A percentile compares a stretch with the other conserved stretches of the same genome.
Conservation (phyloP, 2,113 vertebrate genomes). For the Psammodynastes pulverulentus region DNA sequence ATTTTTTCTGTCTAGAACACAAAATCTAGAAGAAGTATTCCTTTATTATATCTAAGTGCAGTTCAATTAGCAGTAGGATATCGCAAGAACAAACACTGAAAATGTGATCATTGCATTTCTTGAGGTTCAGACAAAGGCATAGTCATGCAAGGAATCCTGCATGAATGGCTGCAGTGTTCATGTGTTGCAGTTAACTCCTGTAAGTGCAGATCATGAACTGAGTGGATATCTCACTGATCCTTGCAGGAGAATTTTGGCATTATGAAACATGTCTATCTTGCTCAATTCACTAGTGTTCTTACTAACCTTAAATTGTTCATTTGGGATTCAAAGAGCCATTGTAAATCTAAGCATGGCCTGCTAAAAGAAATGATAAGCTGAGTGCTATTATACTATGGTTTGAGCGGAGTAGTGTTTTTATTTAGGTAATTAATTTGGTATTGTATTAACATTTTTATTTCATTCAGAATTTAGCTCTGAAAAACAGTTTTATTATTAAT, state of each 20-base stretch:
- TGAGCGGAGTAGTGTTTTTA: background rate
- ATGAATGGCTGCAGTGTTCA: background rate
- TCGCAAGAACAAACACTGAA: background rate
- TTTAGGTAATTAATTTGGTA: background rate
- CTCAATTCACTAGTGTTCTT: background rate
- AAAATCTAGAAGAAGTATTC: too few species aligned
- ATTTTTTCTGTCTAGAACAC: background rate
- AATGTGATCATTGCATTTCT: background rate
- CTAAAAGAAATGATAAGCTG: background rate
- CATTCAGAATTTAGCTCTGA: background rate
- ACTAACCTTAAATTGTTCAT: background rate
- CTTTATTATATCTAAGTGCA: background rate
- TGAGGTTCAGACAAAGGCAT: background rate
- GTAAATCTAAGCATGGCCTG: background rate
- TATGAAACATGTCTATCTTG: background rate
- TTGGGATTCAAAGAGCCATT: background rate
- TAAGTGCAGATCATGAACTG: background rate
- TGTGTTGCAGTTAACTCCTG: background rate
- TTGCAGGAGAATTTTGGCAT: background rate
- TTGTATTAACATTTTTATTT: background rate
- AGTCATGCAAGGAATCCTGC: background rate
- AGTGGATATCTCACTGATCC: background rate
- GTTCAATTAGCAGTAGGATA: background rate
- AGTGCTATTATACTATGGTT: background rate
- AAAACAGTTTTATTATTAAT: background rate